Base-by-base conservation (phyloP, 2,888 invertebrate genomes). In the Caprella mutica region DNA sequence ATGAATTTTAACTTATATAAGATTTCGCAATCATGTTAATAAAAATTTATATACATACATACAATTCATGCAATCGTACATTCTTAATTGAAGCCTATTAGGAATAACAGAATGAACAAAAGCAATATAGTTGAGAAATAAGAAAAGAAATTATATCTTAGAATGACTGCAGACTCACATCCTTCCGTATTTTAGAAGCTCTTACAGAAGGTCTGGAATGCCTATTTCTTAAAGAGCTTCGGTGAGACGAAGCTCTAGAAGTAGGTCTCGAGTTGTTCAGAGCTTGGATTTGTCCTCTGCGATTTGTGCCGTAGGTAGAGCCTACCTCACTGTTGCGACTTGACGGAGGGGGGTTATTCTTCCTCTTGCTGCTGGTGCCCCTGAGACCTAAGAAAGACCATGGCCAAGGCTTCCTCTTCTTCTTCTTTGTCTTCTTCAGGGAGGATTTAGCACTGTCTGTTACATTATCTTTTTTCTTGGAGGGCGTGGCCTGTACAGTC, bases 321-420 rank as follows among this genome's bases (percentile, higher is more conserved):
- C 30, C 30, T n/a, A 29, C n/a, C 19, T 48, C 30, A 1, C 29
- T 30, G 4, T 9, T 14, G n/a, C 48, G 48, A 48, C 48, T 48
- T 19, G 48, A 48, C 5, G 48, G 48, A n/a, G 29, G 48, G 8
- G 19, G 17, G 19, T 29, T 30, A n/a, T 44, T 44, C 48, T 48
- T 48, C 48, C 51, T 35, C 24, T 38, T 38, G 23, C 30, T 51
- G n/a, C n/a, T n/a, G n/a, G 12, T 21, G 19, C 52, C 40, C 24
- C 60, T 53, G 27, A 56, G 54, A 8, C 54, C 56, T 42, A 58
- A 52, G 17, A 61, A 30, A 27, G 58, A 43, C 58, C 58, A 58
- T 5, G 61, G 58, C 61, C 61, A 61, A 17, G 61, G 40, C 14
- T 57, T 57, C 48, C 38, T 50, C 54, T 57, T 57, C 54, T 59